Conservation (phyloP, 1,140 invertebrate genomes). For the Pomacea maculata region DNA sequence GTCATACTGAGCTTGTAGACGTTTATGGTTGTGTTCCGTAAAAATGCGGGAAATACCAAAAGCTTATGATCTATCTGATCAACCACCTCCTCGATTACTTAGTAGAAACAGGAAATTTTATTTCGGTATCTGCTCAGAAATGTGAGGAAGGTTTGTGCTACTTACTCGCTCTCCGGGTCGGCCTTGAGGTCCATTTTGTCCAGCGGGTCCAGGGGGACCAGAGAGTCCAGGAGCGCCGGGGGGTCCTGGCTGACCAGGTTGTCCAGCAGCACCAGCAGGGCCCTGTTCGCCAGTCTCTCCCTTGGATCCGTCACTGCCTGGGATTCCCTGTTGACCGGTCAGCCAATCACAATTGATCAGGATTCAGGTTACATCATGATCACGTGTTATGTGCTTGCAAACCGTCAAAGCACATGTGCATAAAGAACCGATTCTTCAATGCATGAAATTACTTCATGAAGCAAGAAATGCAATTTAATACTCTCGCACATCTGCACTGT, state of each 20-base stretch:
- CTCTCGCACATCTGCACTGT: too few species aligned
- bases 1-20: background rate
- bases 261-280: conserved; percentile 32
- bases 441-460: too few species aligned
- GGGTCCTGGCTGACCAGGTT: conserved; percentile 41
- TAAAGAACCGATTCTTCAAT: background rate
- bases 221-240: conserved; percentile 39
- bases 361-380: too few species aligned
- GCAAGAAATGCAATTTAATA: too few species aligned
- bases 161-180: conserved; percentile 41
- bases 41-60: too few species aligned
- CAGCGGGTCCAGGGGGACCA: conserved; percentile 44
- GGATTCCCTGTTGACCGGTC: conserved; percentile 26
- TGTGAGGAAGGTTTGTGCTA: background rate
- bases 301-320: conserved; percentile 38
- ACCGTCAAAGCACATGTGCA: background rate
- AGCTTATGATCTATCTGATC: too few species aligned
- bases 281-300: conserved; percentile 39
- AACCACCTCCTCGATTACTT: too few species aligned
- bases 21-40: background rate
- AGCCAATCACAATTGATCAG: background rate
- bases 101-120: too few species aligned
- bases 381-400: background rate
- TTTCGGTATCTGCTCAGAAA: too few species aligned
- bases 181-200: conserved; percentile 44